These are phyloP conservation scores for Trichopoda pennipes DNA, from an alignment of 2,888 invertebrate species.

Conservation along the genomic window DNA sequence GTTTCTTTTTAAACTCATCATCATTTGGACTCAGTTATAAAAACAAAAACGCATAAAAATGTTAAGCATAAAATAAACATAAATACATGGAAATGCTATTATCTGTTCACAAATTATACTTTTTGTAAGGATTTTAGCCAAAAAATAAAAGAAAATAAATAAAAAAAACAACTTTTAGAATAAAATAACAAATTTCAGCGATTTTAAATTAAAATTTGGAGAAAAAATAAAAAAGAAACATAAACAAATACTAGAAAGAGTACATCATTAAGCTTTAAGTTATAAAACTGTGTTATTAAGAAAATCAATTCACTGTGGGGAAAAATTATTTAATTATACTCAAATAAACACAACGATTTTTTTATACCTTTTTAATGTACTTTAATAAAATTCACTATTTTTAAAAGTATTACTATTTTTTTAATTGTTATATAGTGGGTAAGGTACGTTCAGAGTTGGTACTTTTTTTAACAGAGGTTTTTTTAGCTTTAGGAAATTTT, in stretches of 20 bases:
- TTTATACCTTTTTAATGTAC: too few relatives aligned
- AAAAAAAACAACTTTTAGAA: neutral
- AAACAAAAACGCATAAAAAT: conserved; percentile 14
- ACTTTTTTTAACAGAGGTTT: too few relatives aligned
- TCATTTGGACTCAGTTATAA: conserved; percentile 41
- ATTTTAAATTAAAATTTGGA: conserved; percentile 40
- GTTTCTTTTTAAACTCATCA: conserved; percentile 53
- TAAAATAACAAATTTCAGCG: conserved; percentile 27
- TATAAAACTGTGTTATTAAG: neutral
- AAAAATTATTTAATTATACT: neutral
- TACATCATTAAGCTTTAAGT: neutral
- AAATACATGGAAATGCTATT: conserved; percentile 66
- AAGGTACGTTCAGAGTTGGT: too few relatives aligned
- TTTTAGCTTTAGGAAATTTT: too few relatives aligned
- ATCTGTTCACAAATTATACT: conserved; percentile 11
- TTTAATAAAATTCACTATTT: too few relatives aligned
- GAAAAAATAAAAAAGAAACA: conserved; percentile 44
- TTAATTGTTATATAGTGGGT: too few relatives aligned
- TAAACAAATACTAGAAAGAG: neutral
- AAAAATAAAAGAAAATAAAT: neutral
- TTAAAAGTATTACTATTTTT: too few relatives aligned
- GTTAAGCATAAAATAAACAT: conserved; percentile 59
- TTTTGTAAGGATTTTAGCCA: neutral
- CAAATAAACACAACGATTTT: too few relatives aligned
- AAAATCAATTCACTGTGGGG: neutral